Base-by-base conservation (phyloP, 2,888 invertebrate genomes). In the Drosophila yooni region DNA sequence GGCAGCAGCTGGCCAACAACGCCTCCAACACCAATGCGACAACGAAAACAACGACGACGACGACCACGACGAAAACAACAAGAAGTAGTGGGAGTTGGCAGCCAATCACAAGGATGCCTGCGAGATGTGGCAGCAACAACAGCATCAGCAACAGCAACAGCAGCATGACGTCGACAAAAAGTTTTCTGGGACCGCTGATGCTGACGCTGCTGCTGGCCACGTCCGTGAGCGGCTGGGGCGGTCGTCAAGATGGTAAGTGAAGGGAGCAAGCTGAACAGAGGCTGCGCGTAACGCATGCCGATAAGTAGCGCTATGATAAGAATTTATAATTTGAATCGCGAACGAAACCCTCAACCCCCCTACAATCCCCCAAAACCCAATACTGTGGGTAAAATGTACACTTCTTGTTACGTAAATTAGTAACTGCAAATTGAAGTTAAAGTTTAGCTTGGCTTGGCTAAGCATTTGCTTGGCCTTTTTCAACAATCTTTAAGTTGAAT, bases 181-280 rank as follows among this genome's bases (percentile, higher is more conserved):
- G 89, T 80, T 89, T 85, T 80, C 70, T 86, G 74, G 79, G 81
- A 65, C 76, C 91, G 79, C 77, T 92, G 81, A 61, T 78, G 79
- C 71, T 92, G 79, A 79, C 92, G 81, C 62, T 91, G 71, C 79
- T 90, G 78, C 76, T 92, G 72, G 90, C 88, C 81, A 82, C 92
- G 83, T 90, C 91, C 75, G 89, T 91, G 63, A 89, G 90, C 76
- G 92, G 92, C 79, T 87, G 90, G 89, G 91, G 90, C 74, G 89
- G 91, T 71, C 91, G 92, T 60, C 91, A 92, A 89, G 93, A 93
- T 91, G 92, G 93, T 93, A 74, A 92, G 92, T 91, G 43, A 18
- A 29, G 18, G 11, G 29, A 15, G 5, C 46, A 57, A 29, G 27
- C 27, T 51, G 8, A 13, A 40, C 11, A 48, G 15, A 59, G 64